A percentile compares a stretch with the other conserved stretches of the same genome.
phyloP scores from a whole-genome alignment of 2,888 invertebrate genomes.

The Tanaodytes sp. region DNA sequence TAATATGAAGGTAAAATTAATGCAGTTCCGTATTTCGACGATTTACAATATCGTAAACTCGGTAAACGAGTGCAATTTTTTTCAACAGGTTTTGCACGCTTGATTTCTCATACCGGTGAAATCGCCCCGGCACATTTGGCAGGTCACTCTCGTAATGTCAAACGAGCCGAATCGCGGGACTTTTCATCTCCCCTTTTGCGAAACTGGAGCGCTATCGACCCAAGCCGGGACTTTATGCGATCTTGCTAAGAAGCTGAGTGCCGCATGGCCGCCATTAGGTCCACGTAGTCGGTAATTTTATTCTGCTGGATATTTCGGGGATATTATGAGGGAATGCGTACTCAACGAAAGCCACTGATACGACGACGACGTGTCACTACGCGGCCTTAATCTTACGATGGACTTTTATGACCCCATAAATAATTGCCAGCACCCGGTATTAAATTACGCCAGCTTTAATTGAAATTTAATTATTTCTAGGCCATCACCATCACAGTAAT shows the following conservation, averaged over 20 bases:
- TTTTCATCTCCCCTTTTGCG: constrained; percentile 45
- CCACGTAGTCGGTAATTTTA: constrained; percentile 41
- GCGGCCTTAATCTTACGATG: constrained; percentile 13
- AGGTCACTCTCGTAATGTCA: constrained; percentile 25
- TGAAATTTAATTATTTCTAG: constrained; percentile 7
- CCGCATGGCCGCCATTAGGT: constrained; percentile 38
- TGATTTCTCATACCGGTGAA: no score
- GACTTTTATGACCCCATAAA: constrained; percentile 35
- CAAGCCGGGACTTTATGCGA: constrained; percentile 24
- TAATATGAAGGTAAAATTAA: no score
- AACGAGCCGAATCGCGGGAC: constrained; percentile 25
- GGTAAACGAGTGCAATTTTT: no score
- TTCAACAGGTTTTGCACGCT: no score
- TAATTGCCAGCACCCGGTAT: background rate
- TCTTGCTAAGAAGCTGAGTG: constrained; percentile 42
- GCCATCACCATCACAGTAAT: background rate
- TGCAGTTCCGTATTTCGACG: no score
- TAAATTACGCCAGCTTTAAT: constrained; percentile 13
- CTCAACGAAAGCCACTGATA: constrained; percentile 41
- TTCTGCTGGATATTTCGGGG: constrained; percentile 37
- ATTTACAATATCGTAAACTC: no score
- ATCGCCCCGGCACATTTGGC: no score
- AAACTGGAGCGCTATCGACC: constrained; percentile 50
- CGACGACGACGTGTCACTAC: constrained; percentile 14
- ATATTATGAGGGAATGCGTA: constrained; percentile 28